These are phyloP conservation scores for Aelia acuminata DNA, from an alignment of 2,888 invertebrate genomes.

Conservation along the genomic window DNA sequence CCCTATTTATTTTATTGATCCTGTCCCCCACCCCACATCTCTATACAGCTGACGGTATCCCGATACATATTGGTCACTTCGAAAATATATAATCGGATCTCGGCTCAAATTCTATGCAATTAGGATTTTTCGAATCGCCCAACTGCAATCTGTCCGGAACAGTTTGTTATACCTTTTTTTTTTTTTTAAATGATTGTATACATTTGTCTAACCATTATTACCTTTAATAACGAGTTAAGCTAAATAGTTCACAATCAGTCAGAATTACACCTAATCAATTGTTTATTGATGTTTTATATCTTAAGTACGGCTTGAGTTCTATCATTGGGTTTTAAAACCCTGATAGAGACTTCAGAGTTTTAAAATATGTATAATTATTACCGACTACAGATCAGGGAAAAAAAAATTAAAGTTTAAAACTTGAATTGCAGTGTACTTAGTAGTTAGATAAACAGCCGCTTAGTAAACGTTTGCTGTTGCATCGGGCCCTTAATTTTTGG, in stretches of 20 bases:
- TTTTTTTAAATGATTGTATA: neutral
- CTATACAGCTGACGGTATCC: neutral
- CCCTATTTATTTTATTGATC: slow-evolving; percentile 50
- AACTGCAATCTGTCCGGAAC: neutral
- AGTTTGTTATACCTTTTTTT: neutral
- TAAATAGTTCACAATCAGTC: neutral
- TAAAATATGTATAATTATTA: too few species aligned
- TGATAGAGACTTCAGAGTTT: neutral
- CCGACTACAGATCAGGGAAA: neutral
- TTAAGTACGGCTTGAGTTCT: neutral
- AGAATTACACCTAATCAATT: neutral
- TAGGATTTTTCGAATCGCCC: neutral
- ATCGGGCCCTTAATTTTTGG: too few species aligned
- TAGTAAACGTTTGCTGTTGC: too few species aligned
- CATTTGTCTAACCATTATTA: neutral
- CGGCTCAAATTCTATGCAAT: neutral
- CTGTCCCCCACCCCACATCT: neutral
- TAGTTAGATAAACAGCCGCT: too few species aligned
- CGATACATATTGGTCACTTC: neutral
- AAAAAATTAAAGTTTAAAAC: neutral
- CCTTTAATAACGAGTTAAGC: neutral
- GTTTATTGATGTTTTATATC: neutral
- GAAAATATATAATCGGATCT: neutral
- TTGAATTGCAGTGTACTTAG: too few species aligned
- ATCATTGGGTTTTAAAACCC: neutral